Conservation (phyloP, 2,113 vertebrate species). For the Noturus placidus region DNA sequence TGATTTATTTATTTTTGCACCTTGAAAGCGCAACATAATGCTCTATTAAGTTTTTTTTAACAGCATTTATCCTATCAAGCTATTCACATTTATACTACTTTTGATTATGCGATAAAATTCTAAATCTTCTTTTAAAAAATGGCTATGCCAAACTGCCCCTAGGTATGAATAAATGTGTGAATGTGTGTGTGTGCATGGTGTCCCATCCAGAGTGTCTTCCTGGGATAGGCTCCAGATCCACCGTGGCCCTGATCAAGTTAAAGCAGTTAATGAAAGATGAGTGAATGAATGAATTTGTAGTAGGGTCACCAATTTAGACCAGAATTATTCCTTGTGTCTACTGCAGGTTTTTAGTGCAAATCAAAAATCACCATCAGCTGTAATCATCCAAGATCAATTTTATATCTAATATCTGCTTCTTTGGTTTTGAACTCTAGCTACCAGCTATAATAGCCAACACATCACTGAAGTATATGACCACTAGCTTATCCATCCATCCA, state of each 20-base stretch:
- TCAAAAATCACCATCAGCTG: not conserved
- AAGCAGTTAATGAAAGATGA: not conserved
- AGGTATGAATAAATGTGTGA: not conserved
- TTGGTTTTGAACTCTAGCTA: not conserved
- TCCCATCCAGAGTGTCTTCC: not conserved
- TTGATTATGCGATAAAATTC: not conserved
- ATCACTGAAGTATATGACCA: no score
- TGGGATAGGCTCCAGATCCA: not conserved
- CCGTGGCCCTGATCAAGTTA: not conserved
- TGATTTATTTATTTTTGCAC: not conserved
- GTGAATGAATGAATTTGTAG: not conserved
- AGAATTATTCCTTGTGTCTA: not conserved
- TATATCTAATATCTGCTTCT: not conserved
- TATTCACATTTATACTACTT: not conserved
- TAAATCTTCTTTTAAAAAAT: not conserved
- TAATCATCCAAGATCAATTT: not conserved
- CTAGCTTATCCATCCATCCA: no score
- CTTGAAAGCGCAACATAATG: not conserved
- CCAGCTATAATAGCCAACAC: not conserved
- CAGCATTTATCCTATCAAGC: not conserved
- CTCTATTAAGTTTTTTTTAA: not conserved
- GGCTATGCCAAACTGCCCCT: not conserved
- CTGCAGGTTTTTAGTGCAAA: not conserved
- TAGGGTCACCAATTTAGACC: not conserved
- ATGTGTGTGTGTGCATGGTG: not conserved